phyloP scores from a whole-genome alignment of 2,888 invertebrate species.

The Spodoptera littoralis region DNA sequence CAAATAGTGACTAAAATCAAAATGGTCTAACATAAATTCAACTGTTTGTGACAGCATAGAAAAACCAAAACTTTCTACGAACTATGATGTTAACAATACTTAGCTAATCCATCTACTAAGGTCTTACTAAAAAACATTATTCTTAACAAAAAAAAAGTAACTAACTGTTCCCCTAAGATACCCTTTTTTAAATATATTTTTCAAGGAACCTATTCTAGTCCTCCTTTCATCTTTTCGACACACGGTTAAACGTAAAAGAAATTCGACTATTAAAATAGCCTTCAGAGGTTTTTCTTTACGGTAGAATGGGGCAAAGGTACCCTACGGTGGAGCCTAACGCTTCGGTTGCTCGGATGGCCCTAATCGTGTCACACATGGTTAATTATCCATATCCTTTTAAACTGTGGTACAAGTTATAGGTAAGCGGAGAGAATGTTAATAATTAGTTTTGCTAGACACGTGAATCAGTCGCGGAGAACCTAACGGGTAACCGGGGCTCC shows the following conservation, averaged over 20 bases:
- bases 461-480: too few relatives aligned
- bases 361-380: slow-evolving; percentile 82
- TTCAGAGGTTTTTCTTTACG: slow-evolving; percentile 65
- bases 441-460: background rate
- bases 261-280: slow-evolving; percentile 61
- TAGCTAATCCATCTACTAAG: too few relatives aligned
- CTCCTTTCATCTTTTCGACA: slow-evolving; percentile 37
- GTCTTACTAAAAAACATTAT: too few relatives aligned
- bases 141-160: too few relatives aligned
- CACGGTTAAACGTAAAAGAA: slow-evolving; percentile 46
- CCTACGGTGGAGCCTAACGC: slow-evolving; percentile 60
- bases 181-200: slow-evolving; percentile 1
- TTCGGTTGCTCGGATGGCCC: slow-evolving; percentile 66
- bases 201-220: slow-evolving; percentile 7
- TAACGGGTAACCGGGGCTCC: too few relatives aligned
- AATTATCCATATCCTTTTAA: slow-evolving; percentile 81
- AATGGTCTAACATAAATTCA: too few relatives aligned
- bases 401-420: slow-evolving; percentile 40
- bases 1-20: too few relatives aligned
- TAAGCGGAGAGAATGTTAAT: background rate
- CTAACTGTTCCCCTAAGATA: background rate
- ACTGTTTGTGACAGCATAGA: too few relatives aligned
- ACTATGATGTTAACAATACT: too few relatives aligned
- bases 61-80: too few relatives aligned
- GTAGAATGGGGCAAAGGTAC: slow-evolving; percentile 59